phyloP scores from a whole-genome alignment of 1,140 invertebrate genomes.

The Potamilus streckersoni region DNA sequence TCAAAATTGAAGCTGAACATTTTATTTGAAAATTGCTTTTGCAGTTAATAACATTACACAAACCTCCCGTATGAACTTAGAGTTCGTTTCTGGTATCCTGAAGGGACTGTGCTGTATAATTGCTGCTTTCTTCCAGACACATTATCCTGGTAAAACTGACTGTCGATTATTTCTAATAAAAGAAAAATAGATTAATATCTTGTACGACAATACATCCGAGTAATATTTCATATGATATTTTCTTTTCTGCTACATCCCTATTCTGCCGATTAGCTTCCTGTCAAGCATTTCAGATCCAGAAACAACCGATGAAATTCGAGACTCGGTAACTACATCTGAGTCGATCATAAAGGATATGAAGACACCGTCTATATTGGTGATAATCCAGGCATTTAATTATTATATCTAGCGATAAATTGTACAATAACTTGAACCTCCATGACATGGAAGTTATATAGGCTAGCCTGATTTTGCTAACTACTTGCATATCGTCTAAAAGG shows the following conservation, averaged over 20 bases:
- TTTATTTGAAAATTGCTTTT: background rate
- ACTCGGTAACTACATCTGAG: no score
- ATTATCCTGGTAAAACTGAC: background rate
- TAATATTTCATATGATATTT: background rate
- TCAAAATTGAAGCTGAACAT: background rate
- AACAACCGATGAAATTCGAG: background rate
- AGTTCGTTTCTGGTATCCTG: constrained; percentile 5
- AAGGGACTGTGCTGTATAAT: background rate
- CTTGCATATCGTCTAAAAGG: background rate
- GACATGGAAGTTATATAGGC: no score
- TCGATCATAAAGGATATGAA: no score
- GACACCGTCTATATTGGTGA: no score
- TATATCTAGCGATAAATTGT: no score
- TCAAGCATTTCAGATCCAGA: background rate
- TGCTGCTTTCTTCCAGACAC: background rate
- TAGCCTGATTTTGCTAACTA: background rate
- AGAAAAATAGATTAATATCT: background rate
- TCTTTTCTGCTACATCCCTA: constrained; percentile 4
- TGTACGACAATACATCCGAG: background rate
- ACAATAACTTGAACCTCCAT: no score
- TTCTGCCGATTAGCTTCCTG: background rate
- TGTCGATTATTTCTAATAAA: background rate
- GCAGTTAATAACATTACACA: constrained; percentile 1
- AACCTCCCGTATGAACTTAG: constrained; percentile 4
- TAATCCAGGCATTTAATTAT: no score